Conservation (phyloP, 2,797 vertebrate species). For the Onychomys arenicola region DNA sequence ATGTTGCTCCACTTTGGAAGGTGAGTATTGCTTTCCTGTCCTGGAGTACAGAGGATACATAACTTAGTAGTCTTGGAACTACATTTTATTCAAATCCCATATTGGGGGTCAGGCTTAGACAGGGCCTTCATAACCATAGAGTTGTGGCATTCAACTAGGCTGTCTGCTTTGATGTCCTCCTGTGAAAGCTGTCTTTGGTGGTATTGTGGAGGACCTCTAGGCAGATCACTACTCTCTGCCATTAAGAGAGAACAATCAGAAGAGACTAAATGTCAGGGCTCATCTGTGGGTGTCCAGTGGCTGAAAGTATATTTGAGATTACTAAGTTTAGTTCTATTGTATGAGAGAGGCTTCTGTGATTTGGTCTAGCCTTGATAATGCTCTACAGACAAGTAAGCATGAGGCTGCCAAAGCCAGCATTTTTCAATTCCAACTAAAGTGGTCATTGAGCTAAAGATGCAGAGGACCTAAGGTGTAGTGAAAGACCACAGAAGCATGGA, state of each 20-base stretch:
- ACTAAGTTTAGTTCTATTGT: neutral
- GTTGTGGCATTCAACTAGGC: neutral
- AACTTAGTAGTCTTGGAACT: neutral
- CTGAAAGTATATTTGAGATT: neutral
- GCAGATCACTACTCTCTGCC: neutral
- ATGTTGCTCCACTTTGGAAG: too few species aligned
- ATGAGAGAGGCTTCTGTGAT: neutral
- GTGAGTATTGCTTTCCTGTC: neutral
- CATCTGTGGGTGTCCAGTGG: neutral
- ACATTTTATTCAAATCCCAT: neutral
- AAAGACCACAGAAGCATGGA: neutral
- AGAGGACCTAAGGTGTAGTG: neutral
- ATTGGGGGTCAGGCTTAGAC: neutral
- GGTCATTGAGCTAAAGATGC: neutral
- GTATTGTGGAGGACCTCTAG: neutral
- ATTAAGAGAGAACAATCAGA: neutral
- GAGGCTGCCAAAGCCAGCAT: neutral
- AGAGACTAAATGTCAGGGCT: neutral
- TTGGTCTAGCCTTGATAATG: neutral
- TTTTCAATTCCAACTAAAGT: neutral
- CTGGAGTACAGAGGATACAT: neutral
- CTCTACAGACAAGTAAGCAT: neutral
- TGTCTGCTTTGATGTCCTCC: neutral
- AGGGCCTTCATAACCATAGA: neutral
- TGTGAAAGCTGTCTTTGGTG: neutral